A percentile compares a stretch with the other conserved stretches of the same genome.
Conservation (phyloP, 2,113 vertebrate genomes). For the Gracilinanus agilis region DNA sequence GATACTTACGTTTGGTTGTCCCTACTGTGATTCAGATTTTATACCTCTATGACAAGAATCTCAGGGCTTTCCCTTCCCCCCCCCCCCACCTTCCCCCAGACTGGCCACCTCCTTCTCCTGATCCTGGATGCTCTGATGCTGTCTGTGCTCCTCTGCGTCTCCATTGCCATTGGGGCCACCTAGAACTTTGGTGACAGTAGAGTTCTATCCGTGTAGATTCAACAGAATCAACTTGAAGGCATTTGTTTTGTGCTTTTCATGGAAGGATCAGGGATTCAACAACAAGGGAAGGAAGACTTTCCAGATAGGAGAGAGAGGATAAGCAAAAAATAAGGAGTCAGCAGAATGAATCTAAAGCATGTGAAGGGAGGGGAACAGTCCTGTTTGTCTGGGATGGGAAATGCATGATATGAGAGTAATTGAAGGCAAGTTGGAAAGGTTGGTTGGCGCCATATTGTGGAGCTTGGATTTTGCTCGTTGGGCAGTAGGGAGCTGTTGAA, state of each 20-base stretch:
- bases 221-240: background rate
- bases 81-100: background rate
- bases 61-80: background rate
- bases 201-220: background rate
- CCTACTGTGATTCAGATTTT: too few relatives aligned
- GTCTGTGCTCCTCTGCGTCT: background rate
- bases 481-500: background rate
- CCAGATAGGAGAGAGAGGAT: background rate
- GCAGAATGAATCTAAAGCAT: background rate
- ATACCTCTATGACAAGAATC: too few relatives aligned
- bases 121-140: rapidly evolving
- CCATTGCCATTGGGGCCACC: background rate
- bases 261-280: background rate
- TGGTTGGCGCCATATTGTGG: background rate
- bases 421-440: background rate
- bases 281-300: background rate
- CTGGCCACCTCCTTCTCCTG: constrained; percentile 22
- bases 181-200: background rate
- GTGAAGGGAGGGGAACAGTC: background rate
- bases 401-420: background rate
- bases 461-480: background rate
- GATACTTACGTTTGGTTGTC: background rate
- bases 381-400: background rate
- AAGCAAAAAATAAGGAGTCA: background rate
- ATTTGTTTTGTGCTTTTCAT: background rate